Conservation (phyloP, 2,888 invertebrate species). For the Xanthorhoe spadicearia region DNA sequence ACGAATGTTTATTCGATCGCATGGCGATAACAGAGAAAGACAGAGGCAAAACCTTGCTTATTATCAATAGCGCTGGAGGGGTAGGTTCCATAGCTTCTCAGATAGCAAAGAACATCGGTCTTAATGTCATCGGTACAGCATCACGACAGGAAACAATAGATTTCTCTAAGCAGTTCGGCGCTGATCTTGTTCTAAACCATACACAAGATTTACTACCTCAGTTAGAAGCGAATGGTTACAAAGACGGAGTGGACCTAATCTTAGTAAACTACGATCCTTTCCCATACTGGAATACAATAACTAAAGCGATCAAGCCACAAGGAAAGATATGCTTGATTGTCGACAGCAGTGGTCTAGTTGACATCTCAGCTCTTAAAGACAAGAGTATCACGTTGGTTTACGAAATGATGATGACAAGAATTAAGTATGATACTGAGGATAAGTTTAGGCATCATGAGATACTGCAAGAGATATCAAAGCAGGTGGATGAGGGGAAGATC, state of each 20-base stretch:
- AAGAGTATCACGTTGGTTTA: constrained; percentile 72
- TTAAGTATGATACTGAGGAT: constrained; percentile 72
- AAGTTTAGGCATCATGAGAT: constrained; percentile 67
- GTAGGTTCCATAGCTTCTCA: constrained; percentile 76
- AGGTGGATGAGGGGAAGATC: constrained; percentile 65
- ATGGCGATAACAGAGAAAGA: constrained; percentile 68
- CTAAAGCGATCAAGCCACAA: constrained; percentile 70
- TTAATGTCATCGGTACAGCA: constrained; percentile 75
- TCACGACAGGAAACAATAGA: constrained; percentile 65
- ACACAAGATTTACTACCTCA: constrained; percentile 65
- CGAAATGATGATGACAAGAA: constrained; percentile 72
- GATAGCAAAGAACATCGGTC: constrained; percentile 66
- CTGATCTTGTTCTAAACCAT: constrained; percentile 70
- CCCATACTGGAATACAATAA: constrained; percentile 73
- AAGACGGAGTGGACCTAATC: constrained; percentile 70
- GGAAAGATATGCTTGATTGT: constrained; percentile 75
- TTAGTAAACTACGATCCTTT: constrained; percentile 74
- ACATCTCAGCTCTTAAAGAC: constrained; percentile 65
- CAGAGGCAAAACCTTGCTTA: constrained; percentile 66
- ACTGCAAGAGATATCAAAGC: constrained; percentile 60
- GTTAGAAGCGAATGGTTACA: constrained; percentile 61
- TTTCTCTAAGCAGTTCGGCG: constrained; percentile 64
- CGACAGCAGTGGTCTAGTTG: constrained; percentile 68
- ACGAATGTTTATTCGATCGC: constrained; percentile 69
- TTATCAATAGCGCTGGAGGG: constrained; percentile 77